Percentiles rank a stretch among this genome's conserved stretches.
phyloP scores from a whole-genome alignment of 2,113 vertebrate genomes.

The Oriolus oriolus region DNA sequence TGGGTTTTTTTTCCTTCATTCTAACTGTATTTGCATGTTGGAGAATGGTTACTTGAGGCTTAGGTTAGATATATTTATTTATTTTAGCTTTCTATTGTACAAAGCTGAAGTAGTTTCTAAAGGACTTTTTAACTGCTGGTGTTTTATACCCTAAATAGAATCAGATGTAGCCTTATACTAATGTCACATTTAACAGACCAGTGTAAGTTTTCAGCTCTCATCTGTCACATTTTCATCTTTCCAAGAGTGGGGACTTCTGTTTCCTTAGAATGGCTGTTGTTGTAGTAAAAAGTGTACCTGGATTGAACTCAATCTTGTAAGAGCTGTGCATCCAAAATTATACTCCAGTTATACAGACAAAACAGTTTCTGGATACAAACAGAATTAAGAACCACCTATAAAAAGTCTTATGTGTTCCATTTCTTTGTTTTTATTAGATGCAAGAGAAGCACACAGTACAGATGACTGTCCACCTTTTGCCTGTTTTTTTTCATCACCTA shows the following conservation, averaged over 20 bases:
- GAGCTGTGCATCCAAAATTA: background rate
- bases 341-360: background rate
- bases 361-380: background rate
- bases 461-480: background rate
- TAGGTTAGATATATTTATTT: background rate
- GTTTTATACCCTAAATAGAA: background rate
- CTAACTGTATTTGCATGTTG: background rate
- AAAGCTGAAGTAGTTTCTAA: background rate
- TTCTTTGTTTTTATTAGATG: background rate
- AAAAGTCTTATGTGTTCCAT: background rate
- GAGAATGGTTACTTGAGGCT: background rate
- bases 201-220: background rate
- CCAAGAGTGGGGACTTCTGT: background rate
- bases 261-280: background rate
- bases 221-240: background rate
- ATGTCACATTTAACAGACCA: background rate
- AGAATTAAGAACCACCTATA: background rate
- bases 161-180: background rate
- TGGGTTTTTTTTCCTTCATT: background rate
- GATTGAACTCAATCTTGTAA: background rate
- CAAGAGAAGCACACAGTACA: background rate
- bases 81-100: background rate
- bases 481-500: background rate
- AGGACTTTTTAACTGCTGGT: background rate
- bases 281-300: background rate